These are phyloP conservation scores for Silurus glanis DNA, from an alignment of 2,113 vertebrate genomes.

Conservation along the genomic window DNA sequence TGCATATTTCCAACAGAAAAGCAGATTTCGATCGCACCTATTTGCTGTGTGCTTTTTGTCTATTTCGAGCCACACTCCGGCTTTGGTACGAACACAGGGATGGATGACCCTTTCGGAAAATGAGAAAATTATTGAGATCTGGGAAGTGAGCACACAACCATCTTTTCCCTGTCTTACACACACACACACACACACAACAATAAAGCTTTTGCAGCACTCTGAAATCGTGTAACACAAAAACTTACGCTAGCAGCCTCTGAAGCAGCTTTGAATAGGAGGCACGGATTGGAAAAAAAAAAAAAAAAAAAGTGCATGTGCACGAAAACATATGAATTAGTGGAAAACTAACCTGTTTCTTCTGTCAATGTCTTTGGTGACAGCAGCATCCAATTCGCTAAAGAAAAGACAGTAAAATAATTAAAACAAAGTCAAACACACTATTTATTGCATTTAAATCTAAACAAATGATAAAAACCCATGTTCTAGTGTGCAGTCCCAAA, in stretches of 20 bases:
- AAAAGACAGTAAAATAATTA: slow-evolving; percentile 33
- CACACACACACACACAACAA: slow-evolving; percentile 62
- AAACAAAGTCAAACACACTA: neutral
- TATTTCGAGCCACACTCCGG: too few species aligned
- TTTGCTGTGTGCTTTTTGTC: too few species aligned
- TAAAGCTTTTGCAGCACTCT: slow-evolving; percentile 72
- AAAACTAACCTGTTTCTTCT: slow-evolving; percentile 86
- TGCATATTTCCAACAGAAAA: too few species aligned
- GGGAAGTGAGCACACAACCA: slow-evolving; percentile 59
- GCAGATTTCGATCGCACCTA: too few species aligned
- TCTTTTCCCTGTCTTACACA: neutral
- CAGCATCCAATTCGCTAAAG: slow-evolving; percentile 95
- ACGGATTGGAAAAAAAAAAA: slow-evolving; percentile 37
- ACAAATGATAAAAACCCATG: neutral
- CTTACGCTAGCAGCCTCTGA: slow-evolving; percentile 71
- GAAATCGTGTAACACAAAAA: slow-evolving; percentile 70
- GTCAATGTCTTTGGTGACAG: slow-evolving; percentile 97
- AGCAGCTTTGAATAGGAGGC: slow-evolving; percentile 28
- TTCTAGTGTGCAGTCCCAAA: neutral
- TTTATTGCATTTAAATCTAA: neutral
- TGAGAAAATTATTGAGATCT: neutral
- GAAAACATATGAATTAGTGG: neutral
- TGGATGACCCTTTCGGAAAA: too few species aligned
- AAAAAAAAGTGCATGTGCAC: neutral
- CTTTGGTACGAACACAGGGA: too few species aligned